phyloP scores from a whole-genome alignment of 2,113 vertebrate genomes.

The Ammodytes marinus region DNA sequence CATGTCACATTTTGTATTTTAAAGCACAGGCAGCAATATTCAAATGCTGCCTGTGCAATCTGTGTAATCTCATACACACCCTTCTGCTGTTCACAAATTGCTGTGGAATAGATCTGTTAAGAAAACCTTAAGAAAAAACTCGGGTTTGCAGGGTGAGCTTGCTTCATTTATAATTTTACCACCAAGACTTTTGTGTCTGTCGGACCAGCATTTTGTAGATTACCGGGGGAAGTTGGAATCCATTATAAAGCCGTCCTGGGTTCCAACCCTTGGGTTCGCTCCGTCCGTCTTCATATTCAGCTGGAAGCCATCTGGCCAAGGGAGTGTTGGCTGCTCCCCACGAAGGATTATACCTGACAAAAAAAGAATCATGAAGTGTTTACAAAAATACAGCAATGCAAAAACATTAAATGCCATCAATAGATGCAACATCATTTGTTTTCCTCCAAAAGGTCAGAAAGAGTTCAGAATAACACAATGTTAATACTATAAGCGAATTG shows the following conservation, averaged over 20 bases:
- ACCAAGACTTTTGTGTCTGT: constrained; percentile 40
- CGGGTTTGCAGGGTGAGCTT: constrained; percentile 27
- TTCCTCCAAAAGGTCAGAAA: constrained; percentile 15
- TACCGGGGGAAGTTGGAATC: constrained; percentile 91
- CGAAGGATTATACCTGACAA: constrained; percentile 87
- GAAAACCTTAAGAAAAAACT: constrained; percentile 52
- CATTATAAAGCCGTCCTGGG: constrained; percentile 81
- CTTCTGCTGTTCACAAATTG: constrained; percentile 35
- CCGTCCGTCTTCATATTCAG: constrained; percentile 92
- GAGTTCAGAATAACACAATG: not conserved
- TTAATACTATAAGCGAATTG: not conserved
- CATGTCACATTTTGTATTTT: not conserved
- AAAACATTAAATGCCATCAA: constrained; percentile 14
- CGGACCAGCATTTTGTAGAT: constrained; percentile 56
- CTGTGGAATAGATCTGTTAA: constrained; percentile 52
- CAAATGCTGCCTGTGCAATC: constrained; percentile 25
- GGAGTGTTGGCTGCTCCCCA: constrained; percentile 93
- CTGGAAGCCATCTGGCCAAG: constrained; percentile 93
- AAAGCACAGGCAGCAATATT: constrained; percentile 17
- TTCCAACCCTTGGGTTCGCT: constrained; percentile 95
- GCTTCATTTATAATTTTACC: constrained; percentile 52
- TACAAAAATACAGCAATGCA: not conserved
- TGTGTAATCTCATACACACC: constrained; percentile 28
- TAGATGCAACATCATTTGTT: constrained; percentile 22
- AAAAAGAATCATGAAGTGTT: constrained; percentile 6